These are phyloP conservation scores for Heliconius hortense DNA, from an alignment of 2,888 invertebrate genomes.

Conservation along the genomic window DNA sequence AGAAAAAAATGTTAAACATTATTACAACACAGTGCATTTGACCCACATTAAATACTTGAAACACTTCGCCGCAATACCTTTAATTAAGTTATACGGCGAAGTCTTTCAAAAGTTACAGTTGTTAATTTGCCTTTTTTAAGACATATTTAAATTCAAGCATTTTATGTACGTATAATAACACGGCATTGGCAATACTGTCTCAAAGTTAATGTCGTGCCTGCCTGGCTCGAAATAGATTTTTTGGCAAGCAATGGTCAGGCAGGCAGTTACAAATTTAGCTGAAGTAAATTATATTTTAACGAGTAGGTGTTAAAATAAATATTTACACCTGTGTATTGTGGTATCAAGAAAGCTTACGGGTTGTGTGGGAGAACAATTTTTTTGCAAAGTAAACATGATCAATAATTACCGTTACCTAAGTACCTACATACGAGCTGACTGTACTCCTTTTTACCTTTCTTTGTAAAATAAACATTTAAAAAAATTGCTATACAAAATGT, in stretches of 20 bases:
- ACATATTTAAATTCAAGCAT: conserved; percentile 36
- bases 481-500: not conserved
- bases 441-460: not conserved
- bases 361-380: conserved; percentile 31
- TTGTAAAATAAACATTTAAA: not conserved
- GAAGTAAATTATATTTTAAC: conserved; percentile 48
- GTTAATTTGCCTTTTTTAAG: conserved; percentile 22
- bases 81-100: conserved; percentile 7
- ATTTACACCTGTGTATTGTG: conserved; percentile 48
- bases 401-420: conserved; percentile 27
- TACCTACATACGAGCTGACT: conserved; percentile 8
- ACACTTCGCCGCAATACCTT: conserved; percentile 7
- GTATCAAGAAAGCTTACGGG: conserved; percentile 27
- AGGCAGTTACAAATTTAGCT: conserved; percentile 45
- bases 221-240: conserved; percentile 47
- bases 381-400: conserved; percentile 34
- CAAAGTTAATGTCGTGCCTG: conserved; percentile 47
- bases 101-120: not conserved
- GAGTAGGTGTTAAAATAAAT: conserved; percentile 51
- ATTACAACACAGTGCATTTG: not conserved
- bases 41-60: conserved; percentile 6
- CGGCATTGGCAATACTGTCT: conserved; percentile 47
- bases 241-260: conserved; percentile 48
- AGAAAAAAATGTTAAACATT: too few species aligned
- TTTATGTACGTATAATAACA: conserved; percentile 37